phyloP scores from a whole-genome alignment of 2,888 invertebrate species.

The Trissonchulus latispiculum region DNA sequence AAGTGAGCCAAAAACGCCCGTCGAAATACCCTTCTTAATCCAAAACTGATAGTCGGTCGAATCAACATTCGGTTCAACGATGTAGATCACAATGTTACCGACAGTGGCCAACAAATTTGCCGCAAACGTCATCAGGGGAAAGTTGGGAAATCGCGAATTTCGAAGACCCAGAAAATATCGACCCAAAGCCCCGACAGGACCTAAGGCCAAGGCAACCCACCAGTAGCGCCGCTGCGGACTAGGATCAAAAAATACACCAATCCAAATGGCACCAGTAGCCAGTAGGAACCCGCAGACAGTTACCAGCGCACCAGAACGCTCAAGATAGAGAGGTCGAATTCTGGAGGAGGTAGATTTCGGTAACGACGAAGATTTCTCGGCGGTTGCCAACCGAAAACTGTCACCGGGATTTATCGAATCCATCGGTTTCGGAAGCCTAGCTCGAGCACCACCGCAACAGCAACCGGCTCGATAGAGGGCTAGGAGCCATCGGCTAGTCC shows the following conservation, averaged over 20 bases:
- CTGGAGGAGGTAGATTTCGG: no score
- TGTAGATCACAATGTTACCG: not conserved
- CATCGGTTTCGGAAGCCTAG: no score
- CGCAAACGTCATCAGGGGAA: conserved; percentile 6
- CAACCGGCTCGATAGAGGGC: no score
- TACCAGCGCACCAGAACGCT: no score
- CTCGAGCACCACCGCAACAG: no score
- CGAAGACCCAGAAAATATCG: not conserved
- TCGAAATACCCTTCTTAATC: not conserved
- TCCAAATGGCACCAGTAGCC: not conserved
- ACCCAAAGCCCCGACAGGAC: conserved; percentile 4
- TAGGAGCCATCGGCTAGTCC: no score
- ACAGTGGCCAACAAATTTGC: conserved; percentile 10
- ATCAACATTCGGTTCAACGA: not conserved
- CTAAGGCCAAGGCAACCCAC: not conserved
- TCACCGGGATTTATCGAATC: no score
- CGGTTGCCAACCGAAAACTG: no score
- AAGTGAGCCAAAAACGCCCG: not conserved
- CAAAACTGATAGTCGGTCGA: not conserved
- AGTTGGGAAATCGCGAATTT: not conserved
- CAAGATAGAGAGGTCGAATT: no score
- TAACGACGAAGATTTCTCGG: no score
- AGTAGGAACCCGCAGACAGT: not conserved
- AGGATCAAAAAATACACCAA: not conserved
- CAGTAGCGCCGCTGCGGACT: not conserved